These are phyloP conservation scores for Patella pellucida DNA, from an alignment of 2,888 invertebrate species.

Conservation along the genomic window DNA sequence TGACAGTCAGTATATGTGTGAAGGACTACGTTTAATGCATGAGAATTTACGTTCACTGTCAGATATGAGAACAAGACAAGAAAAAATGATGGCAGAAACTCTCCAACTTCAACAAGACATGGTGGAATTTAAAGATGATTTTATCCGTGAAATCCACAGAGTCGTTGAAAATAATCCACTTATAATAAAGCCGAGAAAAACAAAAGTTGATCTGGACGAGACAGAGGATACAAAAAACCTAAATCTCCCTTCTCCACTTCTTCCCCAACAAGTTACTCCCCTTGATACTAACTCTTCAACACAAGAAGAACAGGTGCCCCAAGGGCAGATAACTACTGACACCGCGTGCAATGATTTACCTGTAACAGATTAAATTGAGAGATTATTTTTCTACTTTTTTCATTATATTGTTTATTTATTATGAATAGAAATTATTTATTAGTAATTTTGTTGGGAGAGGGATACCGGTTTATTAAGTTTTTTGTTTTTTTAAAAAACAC, in stretches of 20 bases:
- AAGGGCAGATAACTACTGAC: no score
- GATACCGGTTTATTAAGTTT: no score
- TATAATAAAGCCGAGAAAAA: constrained; percentile 62
- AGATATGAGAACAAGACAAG: constrained; percentile 78
- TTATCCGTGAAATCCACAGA: constrained; percentile 80
- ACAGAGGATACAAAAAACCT: constrained; percentile 74
- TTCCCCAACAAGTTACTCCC: constrained; percentile 67
- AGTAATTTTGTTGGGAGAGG: no score
- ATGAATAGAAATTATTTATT: no score
- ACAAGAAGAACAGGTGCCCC: no score
- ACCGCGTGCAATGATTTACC: no score
- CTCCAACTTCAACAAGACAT: constrained; percentile 80
- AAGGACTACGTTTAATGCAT: constrained; percentile 84
- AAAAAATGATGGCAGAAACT: constrained; percentile 78
- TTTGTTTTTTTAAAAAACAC: no score
- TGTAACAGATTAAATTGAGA: no score
- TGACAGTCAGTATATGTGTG: constrained; percentile 76
- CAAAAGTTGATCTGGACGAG: constrained; percentile 77
- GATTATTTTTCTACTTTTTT: no score
- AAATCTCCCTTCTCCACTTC: constrained; percentile 75
- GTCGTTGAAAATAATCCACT: constrained; percentile 82
- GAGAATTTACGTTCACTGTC: constrained; percentile 82
- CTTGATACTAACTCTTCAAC: constrained; percentile 1
- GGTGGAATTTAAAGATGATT: constrained; percentile 81
- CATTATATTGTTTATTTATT: no score